A percentile compares a stretch with the other conserved stretches of the same genome.
Evolutionary conservation across 1,140 invertebrate species (phyloP).

Genomic region (Gonatopus flavifemur): DNA sequence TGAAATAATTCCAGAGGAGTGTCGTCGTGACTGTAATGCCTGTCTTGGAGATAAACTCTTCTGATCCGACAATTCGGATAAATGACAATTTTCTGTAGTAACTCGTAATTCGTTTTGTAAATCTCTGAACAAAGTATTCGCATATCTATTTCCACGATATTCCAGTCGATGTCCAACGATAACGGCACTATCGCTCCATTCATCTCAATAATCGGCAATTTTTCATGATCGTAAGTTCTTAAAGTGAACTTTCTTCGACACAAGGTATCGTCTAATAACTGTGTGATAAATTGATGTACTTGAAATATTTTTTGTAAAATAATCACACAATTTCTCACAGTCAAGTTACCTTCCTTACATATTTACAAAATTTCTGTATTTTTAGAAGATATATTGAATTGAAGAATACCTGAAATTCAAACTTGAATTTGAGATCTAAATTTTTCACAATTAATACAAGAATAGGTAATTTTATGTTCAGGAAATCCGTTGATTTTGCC

Average conservation of each 20-base stretch:
- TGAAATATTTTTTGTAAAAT: too few species aligned
- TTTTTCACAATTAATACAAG: conserved; percentile 41
- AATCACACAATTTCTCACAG: too few species aligned
- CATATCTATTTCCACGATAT: conserved; percentile 41
- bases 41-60: conserved; percentile 40
- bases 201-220: conserved; percentile 7
- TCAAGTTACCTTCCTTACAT: too few species aligned
- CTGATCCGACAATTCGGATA: conserved; percentile 37
- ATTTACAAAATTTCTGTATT: too few species aligned
- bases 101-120: conserved; percentile 31
- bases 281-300: too few species aligned
- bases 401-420: conserved; percentile 36
- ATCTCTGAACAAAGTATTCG: conserved; percentile 22
- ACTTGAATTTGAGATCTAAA: conserved; percentile 15
- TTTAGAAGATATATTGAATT: too few species aligned
- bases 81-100: conserved; percentile 32
- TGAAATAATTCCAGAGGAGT: conserved; percentile 28
- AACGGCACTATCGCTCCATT: too few species aligned
- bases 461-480: conserved; percentile 34
- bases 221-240: too few species aligned
- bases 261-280: too few species aligned
- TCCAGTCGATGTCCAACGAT: conserved; percentile 39
- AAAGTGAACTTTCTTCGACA: too few species aligned
- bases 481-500: conserved; percentile 15
- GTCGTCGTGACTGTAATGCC: conserved; percentile 34